Percentiles rank a stretch among this genome's conserved stretches.
These are phyloP conservation scores for Lepidotrigona ventralis DNA, from an alignment of 1,140 invertebrate genomes.

Conservation along the genomic window DNA sequence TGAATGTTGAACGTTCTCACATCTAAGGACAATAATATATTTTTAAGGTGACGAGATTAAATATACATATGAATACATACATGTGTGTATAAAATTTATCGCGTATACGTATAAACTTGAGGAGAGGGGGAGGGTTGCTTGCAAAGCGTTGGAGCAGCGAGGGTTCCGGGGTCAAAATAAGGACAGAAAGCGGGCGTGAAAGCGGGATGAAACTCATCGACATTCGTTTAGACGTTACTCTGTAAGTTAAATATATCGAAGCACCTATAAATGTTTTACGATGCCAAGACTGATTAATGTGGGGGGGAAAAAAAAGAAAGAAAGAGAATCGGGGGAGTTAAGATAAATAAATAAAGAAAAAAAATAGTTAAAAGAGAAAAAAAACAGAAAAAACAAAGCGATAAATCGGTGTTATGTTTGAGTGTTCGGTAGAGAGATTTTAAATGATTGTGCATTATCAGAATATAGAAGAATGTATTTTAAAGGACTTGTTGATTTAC, in stretches of 20 bases:
- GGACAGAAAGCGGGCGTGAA: not conserved
- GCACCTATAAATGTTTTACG: conserved; percentile 73
- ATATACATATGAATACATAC: conserved; percentile 56
- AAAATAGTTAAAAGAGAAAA: conserved; percentile 23
- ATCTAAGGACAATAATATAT: conserved; percentile 81
- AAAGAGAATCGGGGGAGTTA: conserved; percentile 5
- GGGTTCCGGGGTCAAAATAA: conserved; percentile 3
- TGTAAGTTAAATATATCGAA: conserved; percentile 64
- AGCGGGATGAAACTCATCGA: conserved; percentile 10
- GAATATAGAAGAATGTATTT: conserved; percentile 78
- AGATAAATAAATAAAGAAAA: conserved; percentile 35
- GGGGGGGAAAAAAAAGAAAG: conserved; percentile 23
- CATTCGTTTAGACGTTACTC: conserved; percentile 57
- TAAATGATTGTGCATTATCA: conserved; percentile 70
- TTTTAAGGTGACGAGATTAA: conserved; percentile 73
- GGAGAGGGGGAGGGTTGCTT: not conserved
- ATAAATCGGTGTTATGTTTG: conserved; percentile 79
- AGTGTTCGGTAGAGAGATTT: conserved; percentile 78
- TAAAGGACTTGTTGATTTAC: conserved; percentile 78
- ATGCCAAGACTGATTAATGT: conserved; percentile 78
- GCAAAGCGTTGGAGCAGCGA: not conserved
- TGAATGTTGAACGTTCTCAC: conserved; percentile 76
- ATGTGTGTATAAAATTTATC: conserved; percentile 66
- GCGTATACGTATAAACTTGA: conserved; percentile 64
- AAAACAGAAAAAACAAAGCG: conserved; percentile 53